Percentiles rank a stretch among this genome's conserved stretches.
These are phyloP conservation scores for Adelphocoris suturalis DNA, from an alignment of 2,888 invertebrate species.

Conservation along the genomic window DNA sequence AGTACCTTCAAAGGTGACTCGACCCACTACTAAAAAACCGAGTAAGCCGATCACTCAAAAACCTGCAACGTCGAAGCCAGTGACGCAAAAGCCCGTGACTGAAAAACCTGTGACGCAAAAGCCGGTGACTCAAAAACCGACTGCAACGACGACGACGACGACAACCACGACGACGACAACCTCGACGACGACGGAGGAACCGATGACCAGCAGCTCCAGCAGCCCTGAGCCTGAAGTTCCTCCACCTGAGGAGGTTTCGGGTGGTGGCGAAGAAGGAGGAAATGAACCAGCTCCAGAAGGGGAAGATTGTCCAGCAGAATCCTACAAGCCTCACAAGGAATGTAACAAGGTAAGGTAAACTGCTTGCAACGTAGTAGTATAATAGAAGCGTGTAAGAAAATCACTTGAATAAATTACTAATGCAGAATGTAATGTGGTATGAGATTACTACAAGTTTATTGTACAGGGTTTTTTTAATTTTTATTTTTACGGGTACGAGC, in stretches of 20 bases:
- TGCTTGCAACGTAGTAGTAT: too few relatives aligned
- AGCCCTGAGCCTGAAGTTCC: neutral
- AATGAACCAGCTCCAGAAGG: conserved; percentile 74
- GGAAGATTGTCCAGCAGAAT: conserved; percentile 75
- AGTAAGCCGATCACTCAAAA: conserved; percentile 70
- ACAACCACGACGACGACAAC: conserved; percentile 21
- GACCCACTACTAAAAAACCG: conserved; percentile 71
- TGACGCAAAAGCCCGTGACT: conserved; percentile 69
- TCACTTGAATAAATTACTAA: too few relatives aligned
- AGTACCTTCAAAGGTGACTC: conserved; percentile 43
- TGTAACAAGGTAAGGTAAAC: conserved; percentile 76
- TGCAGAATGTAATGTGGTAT: too few relatives aligned
- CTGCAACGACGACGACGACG: conserved; percentile 38
- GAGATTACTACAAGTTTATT: too few relatives aligned
- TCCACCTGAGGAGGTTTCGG: neutral
- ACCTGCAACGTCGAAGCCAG: conserved; percentile 65
- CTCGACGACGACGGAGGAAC: conserved; percentile 9
- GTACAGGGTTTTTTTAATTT: too few relatives aligned
- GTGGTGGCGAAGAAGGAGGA: conserved; percentile 26
- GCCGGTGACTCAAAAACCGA: conserved; percentile 70
- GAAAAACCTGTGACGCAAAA: conserved; percentile 30
- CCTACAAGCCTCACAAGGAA: conserved; percentile 75
- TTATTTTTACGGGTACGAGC: too few relatives aligned
- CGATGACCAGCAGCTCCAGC: conserved; percentile 51
- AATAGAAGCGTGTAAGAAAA: too few relatives aligned